A percentile compares a stretch with the other conserved stretches of the same genome.
These are phyloP conservation scores for Entomyzon cyanotis DNA, from an alignment of 2,113 vertebrate genomes.

Conservation along the genomic window DNA sequence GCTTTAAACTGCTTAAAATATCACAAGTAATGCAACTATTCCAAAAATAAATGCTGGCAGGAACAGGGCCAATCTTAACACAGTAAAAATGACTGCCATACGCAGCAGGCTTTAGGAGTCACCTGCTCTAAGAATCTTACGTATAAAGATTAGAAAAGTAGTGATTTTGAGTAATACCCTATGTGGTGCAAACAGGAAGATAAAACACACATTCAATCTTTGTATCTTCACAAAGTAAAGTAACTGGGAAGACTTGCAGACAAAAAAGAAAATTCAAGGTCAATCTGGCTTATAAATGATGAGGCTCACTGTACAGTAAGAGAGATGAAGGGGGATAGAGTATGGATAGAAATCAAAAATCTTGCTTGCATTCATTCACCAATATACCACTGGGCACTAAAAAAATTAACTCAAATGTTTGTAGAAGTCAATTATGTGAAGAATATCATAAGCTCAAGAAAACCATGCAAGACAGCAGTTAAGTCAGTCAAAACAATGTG, in stretches of 20 bases:
- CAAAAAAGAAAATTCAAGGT: neutral
- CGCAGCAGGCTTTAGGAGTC: neutral
- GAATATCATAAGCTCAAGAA: neutral
- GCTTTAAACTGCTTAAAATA: conserved; percentile 11
- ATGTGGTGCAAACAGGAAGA: neutral
- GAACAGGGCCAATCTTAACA: neutral
- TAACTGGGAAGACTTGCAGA: neutral
- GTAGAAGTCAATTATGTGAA: neutral
- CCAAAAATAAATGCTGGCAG: neutral
- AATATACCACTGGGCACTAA: neutral
- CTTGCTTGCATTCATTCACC: neutral
- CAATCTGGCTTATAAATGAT: neutral
- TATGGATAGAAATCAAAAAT: neutral
- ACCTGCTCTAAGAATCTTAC: neutral
- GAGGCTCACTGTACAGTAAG: neutral
- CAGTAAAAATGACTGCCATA: neutral
- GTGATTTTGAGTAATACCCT: neutral
- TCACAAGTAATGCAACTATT: neutral
- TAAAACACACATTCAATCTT: neutral
- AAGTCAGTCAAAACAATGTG: neutral
- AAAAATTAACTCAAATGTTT: neutral
- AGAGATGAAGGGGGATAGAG: neutral
- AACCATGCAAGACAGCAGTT: neutral
- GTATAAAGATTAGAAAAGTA: neutral
- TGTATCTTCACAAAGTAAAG: neutral